phyloP scores from a whole-genome alignment of 2,797 vertebrate genomes.

The Lutjanus campechanus region DNA sequence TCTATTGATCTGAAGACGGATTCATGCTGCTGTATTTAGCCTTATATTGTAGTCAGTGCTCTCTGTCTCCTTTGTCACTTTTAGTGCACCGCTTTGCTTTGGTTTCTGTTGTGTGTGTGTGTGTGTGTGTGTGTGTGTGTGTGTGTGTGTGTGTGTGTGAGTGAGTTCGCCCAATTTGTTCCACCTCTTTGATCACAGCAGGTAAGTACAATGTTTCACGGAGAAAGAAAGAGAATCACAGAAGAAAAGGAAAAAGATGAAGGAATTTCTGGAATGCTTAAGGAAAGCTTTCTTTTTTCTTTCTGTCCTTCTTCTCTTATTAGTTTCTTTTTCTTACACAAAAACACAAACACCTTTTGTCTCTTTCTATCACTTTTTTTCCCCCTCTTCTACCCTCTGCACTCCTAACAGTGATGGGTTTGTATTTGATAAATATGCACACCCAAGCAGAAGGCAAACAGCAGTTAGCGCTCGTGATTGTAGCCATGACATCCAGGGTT shows the following conservation, averaged over 20 bases:
- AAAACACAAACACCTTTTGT: not conserved
- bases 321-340: not conserved
- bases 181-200: slow-evolving; percentile 70
- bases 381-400: not conserved
- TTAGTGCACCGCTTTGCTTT: not conserved
- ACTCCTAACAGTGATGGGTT: not conserved
- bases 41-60: slow-evolving; percentile 5
- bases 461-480: slow-evolving; percentile 3
- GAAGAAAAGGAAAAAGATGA: slow-evolving; percentile 20
- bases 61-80: slow-evolving; percentile 40
- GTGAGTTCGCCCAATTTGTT: slow-evolving; percentile 49
- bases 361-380: not conserved
- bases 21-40: slow-evolving; percentile 14
- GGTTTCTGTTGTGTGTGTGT: slow-evolving; percentile 26
- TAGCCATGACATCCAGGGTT: slow-evolving; percentile 14
- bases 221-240: slow-evolving; percentile 22
- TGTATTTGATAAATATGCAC: slow-evolving; percentile 18
- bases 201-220: slow-evolving; percentile 47
- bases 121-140: slow-evolving; percentile 12
- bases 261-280: slow-evolving; percentile 69
- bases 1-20: slow-evolving; percentile 23
- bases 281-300: slow-evolving; percentile 29
- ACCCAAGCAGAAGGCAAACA: slow-evolving; percentile 12
- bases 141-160: slow-evolving; percentile 17
- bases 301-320: not conserved